Conservation (phyloP, 2,888 invertebrate species). For the Dryobotodes eremita region DNA sequence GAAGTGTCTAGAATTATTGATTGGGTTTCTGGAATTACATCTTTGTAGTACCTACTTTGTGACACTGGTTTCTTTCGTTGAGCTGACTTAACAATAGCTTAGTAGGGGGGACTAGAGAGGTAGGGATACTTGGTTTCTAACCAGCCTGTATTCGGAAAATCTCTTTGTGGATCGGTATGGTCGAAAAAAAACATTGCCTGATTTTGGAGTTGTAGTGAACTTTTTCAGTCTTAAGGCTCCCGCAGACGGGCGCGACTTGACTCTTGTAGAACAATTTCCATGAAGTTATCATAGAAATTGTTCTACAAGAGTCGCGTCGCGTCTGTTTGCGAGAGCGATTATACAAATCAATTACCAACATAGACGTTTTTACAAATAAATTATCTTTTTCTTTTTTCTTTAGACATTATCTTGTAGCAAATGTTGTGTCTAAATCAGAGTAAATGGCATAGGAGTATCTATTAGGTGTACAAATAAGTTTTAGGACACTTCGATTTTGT, state of each 20-base stretch:
- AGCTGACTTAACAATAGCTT: not conserved
- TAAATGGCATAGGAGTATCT: not conserved
- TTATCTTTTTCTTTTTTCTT: not conserved
- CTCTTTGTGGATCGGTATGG: too few species aligned
- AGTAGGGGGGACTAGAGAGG: not conserved
- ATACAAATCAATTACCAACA: too few species aligned
- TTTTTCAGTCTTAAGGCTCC: not conserved
- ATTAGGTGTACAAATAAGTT: too few species aligned
- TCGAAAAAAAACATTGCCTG: too few species aligned
- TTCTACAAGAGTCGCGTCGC: too few species aligned
- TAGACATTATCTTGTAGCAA: not conserved
- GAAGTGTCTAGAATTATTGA: constrained; percentile 30
- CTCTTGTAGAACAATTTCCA: too few species aligned
- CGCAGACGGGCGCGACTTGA: too few species aligned
- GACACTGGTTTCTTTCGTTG: too few species aligned
- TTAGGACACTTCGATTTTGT: too few species aligned
- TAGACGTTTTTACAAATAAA: not conserved
- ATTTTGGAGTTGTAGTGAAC: not conserved
- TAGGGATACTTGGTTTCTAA: not conserved
- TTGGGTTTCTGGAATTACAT: not conserved
- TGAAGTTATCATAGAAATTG: too few species aligned
- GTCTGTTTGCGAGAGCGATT: too few species aligned
- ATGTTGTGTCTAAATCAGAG: not conserved
- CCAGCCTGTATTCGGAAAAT: not conserved
- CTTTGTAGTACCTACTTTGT: not conserved